Evolutionary conservation across 2,888 invertebrate species (phyloP), one percentile per base, ranked within the genome.

Genomic region (Pilophorus perplexus): DNA sequence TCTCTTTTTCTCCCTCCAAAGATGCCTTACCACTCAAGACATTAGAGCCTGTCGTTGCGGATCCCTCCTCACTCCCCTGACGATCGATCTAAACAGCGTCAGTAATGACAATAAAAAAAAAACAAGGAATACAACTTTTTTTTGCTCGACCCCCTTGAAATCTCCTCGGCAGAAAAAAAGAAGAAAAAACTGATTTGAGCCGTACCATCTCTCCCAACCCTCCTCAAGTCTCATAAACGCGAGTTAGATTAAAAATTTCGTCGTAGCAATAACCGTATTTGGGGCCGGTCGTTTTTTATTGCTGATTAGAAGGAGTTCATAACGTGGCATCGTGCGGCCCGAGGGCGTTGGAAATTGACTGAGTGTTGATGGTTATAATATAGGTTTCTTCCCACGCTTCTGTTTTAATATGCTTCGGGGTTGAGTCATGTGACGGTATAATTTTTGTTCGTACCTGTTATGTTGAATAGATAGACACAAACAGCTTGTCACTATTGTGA

Each of bases 101-200:
- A 28, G 62, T 62, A 46, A 62, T 62, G 62, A 62, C 62, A 62
- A 62, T 62, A 62, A 62, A 62, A n/a, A n/a, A n/a, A n/a, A n/a
- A 62, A 44, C 62, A 62, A 62, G 44, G 62, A 46, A 62, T 62
- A 62, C 62, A 62, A 62, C 46, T 33, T 46, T 44, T 60, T 62
- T 62, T 46, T 33, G 12, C 6, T 33, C 33, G 6, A 6, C 33
- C 33, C 33, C 12, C 33, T 33, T 33, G 6, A 8, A 6, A 33
- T 33, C 28, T 62, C n/a, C 38, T 60, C 44, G 48, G 33, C 62
- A 22, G n/a, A n/a, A n/a, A n/a, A n/a, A n/a, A n/a, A n/a, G n/a
- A n/a, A n/a, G n/a, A n/a, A n/a, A 37, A 44, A 62, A 62, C 44
- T 46, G 46, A 62, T 22, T 28, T 22, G 62, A 28, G 40, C 62